Conservation (phyloP, 2,888 invertebrate species). For the Metopia argyrocephala region DNA sequence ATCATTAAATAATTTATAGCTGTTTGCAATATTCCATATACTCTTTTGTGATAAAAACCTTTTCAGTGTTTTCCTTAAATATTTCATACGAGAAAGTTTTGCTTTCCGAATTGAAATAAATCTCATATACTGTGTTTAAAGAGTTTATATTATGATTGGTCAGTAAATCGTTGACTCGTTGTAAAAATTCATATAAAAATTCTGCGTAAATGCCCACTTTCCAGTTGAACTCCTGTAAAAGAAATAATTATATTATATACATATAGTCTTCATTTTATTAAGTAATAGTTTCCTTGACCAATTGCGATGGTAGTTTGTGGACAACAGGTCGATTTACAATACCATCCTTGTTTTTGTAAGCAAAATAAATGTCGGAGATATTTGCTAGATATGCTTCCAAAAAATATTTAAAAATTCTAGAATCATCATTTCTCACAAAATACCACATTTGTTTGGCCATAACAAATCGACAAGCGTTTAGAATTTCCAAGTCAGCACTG, state of each 20-base stretch:
- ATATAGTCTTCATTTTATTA: neutral
- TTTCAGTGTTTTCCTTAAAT: neutral
- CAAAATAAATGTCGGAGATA: neutral
- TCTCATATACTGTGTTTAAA: neutral
- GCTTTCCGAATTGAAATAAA: neutral
- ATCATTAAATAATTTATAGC: neutral
- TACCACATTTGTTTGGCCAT: constrained; percentile 22
- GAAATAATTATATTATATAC: neutral
- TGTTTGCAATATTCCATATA: neutral
- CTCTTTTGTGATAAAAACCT: neutral
- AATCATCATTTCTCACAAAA: neutral
- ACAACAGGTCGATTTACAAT: neutral
- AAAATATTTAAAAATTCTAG: neutral
- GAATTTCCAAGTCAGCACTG: neutral
- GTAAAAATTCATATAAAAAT: constrained; percentile 3
- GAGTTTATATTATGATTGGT: neutral
- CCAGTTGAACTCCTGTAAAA: neutral
- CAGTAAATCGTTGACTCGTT: neutral
- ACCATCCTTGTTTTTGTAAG: neutral
- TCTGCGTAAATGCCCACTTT: neutral
- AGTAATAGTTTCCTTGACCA: neutral
- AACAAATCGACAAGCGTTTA: constrained; percentile 8
- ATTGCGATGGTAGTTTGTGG: neutral
- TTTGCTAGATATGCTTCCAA: constrained; percentile 14
- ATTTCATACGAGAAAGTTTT: neutral